Evolutionary conservation across 2,888 invertebrate genomes (phyloP), one percentile per base, ranked within the genome.

Genomic region (Labia minor): DNA sequence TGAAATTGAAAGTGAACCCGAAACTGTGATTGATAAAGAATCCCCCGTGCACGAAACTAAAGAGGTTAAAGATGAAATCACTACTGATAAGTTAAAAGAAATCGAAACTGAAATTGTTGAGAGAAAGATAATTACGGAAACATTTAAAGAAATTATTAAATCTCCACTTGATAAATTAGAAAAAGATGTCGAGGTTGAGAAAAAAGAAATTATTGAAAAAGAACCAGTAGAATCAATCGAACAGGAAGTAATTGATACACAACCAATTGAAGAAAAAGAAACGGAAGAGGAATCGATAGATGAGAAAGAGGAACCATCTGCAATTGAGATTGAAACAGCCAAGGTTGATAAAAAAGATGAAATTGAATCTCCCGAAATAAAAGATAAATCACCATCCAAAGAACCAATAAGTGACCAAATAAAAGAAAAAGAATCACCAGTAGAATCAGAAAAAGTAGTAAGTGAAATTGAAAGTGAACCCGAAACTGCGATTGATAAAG

Each of bases 81-180:
- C 11, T 33, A 33, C 33, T 33, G 33, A 33, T 8, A 33, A 8
- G 11, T 8, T 11, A 33, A 33, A 33, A 11, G 33, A 33, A 33
- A 33, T 33, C 11, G 11, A 33, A 33, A 6, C 33, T 33, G 33
- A 33, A 33, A 11, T 8, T 33, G 33, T 33, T 33, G 33, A 33
- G 33, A 37, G 19, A 26, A 16, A 19, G 10, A 14, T 19, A n/a
- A 18, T 62, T 11, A 1, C 18, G n/a, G 21, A 62, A 61, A 33
- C n/a, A 61, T 64, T 16, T n/a, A 19, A 65, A 37, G 14, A 16
- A 20, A 49, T 18, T 33, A 19, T 16, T 1, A 19, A 37, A n/a
- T n/a, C n/a, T n/a, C n/a, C n/a, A n/a, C n/a, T n/a, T 18, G 37
- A 69, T 65, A 19, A 64, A 21, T 18, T 33, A 19, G 64, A 64